phyloP scores from a whole-genome alignment of 2,797 vertebrate genomes.

The Pampus argenteus region DNA sequence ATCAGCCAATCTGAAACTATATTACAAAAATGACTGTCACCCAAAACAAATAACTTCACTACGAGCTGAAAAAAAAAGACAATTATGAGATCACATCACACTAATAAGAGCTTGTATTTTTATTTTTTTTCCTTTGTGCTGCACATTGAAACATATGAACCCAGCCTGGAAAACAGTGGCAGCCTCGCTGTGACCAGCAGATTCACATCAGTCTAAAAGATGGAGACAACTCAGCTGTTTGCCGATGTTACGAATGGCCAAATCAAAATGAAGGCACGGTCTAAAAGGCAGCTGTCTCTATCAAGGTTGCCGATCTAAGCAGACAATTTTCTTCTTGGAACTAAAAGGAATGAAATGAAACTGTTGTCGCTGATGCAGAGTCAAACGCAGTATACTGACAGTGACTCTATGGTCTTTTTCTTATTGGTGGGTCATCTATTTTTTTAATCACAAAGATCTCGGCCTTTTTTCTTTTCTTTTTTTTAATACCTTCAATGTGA shows the following conservation, averaged over 20 bases:
- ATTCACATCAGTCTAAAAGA: conserved; percentile 28
- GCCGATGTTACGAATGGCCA: conserved; percentile 46
- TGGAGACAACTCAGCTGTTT: conserved; percentile 14
- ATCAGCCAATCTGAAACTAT: no score
- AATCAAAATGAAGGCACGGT: conserved; percentile 52
- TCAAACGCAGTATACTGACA: not conserved
- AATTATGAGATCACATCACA: not conserved
- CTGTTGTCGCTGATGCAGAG: conserved; percentile 17
- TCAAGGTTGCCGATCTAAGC: conserved; percentile 45
- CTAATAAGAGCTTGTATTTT: not conserved
- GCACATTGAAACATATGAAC: conserved; percentile 3
- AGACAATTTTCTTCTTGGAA: conserved; percentile 39
- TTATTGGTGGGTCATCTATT: conserved; percentile 42
- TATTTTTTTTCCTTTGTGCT: not conserved
- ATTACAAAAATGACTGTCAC: not conserved
- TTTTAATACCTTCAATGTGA: conserved; percentile 23
- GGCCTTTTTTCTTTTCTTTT: conserved; percentile 6
- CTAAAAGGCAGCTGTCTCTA: conserved; percentile 50
- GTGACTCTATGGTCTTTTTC: conserved; percentile 15
- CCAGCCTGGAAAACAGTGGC: not conserved
- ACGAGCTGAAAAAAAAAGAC: not conserved
- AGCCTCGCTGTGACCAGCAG: conserved; percentile 17
- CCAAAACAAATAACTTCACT: not conserved
- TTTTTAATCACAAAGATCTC: conserved; percentile 16
- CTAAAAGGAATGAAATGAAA: conserved; percentile 26